Evolutionary conservation across 2,888 invertebrate species (phyloP), one percentile per base, ranked within the genome.

Genomic region (Steinernema carpocapsae): DNA sequence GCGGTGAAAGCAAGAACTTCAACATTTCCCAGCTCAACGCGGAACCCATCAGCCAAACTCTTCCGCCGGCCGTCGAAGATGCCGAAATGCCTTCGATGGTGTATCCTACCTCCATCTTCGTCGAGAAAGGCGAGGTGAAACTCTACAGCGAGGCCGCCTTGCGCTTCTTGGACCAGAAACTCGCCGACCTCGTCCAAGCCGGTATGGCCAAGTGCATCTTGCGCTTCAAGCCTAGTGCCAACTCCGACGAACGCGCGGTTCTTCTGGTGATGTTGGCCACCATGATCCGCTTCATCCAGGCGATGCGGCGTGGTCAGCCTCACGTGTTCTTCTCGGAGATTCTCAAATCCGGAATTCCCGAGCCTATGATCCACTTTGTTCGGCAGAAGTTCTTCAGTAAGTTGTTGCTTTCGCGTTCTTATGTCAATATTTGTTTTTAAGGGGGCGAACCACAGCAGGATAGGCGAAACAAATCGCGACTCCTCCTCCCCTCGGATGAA

Each of bases 341-440:
- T 26, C 7, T 64, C 17, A 12, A n/a, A 14, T 26, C 4, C 1
- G 64, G 64, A 22, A 29, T 64, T 29, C 64, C 64, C 1, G 64
- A 64, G 37, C 14, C 29, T 64, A 29, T 64, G 24, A 17, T 64
- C 14, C 64, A 64, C 17, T 64, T 64, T 26, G 64, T 64, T 4
- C 64, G 64, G 12, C 17, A 29, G 6, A 64, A 64, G 19, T 64
- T 64, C 64, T 64, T 64, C 64, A 64, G 64, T 64, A 64, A 12
- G 64, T 37, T 64, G 52, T 52, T 10, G 1, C 6, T 52, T n/a
- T 3, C 48, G n/a, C 4, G 17, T 48, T 3, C 48, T n/a, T 17
- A 17, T 48, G 14, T 7, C 19, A n/a, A 3, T 2, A 48, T 14
- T 4, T 17, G 48, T 14, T 17, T 6, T 64, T 64, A 7, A 64